Evolutionary conservation across 2,888 invertebrate species (phyloP), one percentile per base, ranked within the genome.

Genomic region (Cryptocephalus primarius): DNA sequence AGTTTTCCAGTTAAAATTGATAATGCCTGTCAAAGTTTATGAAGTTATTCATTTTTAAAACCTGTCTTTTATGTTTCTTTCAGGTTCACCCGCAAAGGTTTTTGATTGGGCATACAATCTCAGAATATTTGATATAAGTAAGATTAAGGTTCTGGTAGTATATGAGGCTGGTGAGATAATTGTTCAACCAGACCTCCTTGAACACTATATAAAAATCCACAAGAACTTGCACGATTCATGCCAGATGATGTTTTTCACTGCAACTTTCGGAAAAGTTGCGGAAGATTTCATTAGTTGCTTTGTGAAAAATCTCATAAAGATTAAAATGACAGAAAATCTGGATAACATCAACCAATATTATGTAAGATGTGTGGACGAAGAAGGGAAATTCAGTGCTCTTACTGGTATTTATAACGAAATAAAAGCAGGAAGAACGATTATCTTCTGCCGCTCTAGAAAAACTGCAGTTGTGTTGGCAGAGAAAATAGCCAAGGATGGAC

Each of bases 81-180:
- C 22, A 22, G 96, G 97, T n/a, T n/a, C n/a, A n/a, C 99, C 99
- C 1, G 97, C 97, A 31, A 97, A 96, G 73, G 87, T 95, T 65
- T 72, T 92, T 42, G 97, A 99, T 69, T 97, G 96, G 94, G 82
- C 85, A 33, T 67, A 85, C 0, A 92, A 92, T 67, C 88, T 83
- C 68, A 79, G 76, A 54, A 83, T 85, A 64, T 88, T 97, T 67
- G 92, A 94, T 69, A 74, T 93, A 52, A 80, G 75, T 52, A 87
- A 90, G 71, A 85, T 99, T 45, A 50, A 75, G 45, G 94, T 94
- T n/a, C 95, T 99, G 74, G 96, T 97, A 9, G 72, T 99, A 56
- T 99, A 99, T 69, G 99, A 99, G 73, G 99, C 99, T 4, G 99
- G 99, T 75, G 93, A 99, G 1, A 99, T 99, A 97, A 97, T 99